Conservation (phyloP, 2,888 invertebrate genomes). For the Meloe dianella region DNA sequence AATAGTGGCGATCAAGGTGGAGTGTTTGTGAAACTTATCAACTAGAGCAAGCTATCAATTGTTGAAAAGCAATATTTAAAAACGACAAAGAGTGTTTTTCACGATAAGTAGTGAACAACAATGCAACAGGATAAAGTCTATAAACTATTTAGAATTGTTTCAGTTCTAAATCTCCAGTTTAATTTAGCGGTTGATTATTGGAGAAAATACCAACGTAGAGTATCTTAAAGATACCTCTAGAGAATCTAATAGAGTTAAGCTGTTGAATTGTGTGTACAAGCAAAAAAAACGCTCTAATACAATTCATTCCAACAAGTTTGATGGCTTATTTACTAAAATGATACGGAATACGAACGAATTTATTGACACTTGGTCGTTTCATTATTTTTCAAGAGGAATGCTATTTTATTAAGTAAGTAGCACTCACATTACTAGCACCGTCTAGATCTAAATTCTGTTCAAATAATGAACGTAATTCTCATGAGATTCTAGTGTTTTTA, state of each 20-base stretch:
- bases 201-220: neutral
- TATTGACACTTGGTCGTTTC: neutral
- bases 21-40: neutral
- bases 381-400: neutral
- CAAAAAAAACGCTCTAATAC: neutral
- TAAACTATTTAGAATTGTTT: neutral
- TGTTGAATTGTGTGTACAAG: neutral
- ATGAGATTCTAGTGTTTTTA: neutral
- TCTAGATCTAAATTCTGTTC: neutral
- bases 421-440: neutral
- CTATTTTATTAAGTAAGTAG: neutral
- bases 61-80: neutral
- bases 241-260: neutral
- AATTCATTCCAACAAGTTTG: neutral
- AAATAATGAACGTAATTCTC: conserved; percentile 1
- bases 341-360: neutral
- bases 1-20: neutral
- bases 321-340: neutral
- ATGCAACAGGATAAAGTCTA: neutral
- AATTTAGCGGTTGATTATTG: neutral
- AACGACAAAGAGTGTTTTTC: neutral
- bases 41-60: neutral
- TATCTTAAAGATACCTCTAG: neutral
- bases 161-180: neutral
- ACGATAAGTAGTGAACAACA: neutral